A percentile compares a stretch with the other conserved stretches of the same genome.
These are phyloP conservation scores for Phoeniculus purpureus DNA, from an alignment of 2,797 vertebrate genomes.

Conservation along the genomic window DNA sequence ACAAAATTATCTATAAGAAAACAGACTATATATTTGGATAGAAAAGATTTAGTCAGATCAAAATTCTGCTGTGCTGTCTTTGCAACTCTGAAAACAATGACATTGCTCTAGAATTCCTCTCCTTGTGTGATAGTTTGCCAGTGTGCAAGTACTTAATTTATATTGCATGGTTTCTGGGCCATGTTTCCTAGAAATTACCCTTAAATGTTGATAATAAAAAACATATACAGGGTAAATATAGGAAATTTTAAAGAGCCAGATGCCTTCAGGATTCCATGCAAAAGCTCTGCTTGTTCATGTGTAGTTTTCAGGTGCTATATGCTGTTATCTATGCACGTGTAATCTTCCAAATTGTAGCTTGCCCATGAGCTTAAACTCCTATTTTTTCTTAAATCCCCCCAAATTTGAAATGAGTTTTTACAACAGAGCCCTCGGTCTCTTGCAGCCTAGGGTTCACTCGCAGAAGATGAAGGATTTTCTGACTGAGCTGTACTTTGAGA, in stretches of 20 bases:
- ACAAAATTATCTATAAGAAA: neutral
- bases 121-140: neutral
- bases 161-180: neutral
- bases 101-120: neutral
- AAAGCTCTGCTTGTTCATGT: neutral
- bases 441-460: neutral
- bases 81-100: neutral
- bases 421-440: neutral
- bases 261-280: neutral
- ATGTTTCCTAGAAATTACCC: neutral
- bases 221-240: neutral
- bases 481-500: neutral
- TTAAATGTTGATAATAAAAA: neutral
- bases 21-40: neutral
- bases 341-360: neutral
- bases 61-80: neutral
- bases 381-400: neutral
- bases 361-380: neutral
- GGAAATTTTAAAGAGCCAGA: neutral
- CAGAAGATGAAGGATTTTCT: neutral
- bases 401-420: neutral
- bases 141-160: rapidly evolving
- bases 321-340: neutral
- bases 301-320: neutral
- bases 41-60: neutral